Conservation (phyloP, 2,797 vertebrate genomes). For the Anableps anableps region DNA sequence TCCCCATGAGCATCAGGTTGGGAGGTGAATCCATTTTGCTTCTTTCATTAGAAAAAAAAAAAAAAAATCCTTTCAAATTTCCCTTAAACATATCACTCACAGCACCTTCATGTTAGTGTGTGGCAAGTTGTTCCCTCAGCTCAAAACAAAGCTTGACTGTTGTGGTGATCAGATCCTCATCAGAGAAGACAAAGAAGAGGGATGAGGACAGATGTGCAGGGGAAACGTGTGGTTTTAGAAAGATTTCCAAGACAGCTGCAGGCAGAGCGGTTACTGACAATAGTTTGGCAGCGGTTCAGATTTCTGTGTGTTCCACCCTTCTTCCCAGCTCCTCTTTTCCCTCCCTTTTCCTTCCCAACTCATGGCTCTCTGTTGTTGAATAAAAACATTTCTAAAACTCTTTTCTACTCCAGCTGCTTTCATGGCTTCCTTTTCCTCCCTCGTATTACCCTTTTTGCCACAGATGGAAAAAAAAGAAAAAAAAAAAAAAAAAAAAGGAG, state of each 20-base stretch:
- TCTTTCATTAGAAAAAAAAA: constrained; percentile 35
- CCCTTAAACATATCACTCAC: constrained; percentile 20
- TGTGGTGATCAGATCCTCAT: constrained; percentile 64
- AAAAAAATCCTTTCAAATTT: constrained; percentile 31
- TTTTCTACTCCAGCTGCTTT: constrained; percentile 17
- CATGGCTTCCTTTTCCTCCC: constrained; percentile 22
- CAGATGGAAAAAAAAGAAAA: constrained; percentile 45
- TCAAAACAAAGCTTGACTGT: constrained; percentile 51
- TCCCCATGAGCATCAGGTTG: constrained; percentile 56
- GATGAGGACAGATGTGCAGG: constrained; percentile 69
- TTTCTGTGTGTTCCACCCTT: constrained; percentile 53
- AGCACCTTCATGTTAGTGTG: constrained; percentile 51
- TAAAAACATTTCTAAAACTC: constrained; percentile 19
- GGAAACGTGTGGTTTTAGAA: constrained; percentile 53
- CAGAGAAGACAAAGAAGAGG: constrained; percentile 34
- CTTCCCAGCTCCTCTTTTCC: constrained; percentile 33
- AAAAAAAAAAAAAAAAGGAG: constrained; percentile 17
- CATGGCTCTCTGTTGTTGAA: constrained; percentile 11
- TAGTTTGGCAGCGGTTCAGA: constrained; percentile 68
- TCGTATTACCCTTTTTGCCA: constrained; percentile 27
- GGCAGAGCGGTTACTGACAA: constrained; percentile 67
- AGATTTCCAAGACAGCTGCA: constrained; percentile 72
- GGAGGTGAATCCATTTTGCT: constrained; percentile 39
- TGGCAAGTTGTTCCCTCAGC: constrained; percentile 47
- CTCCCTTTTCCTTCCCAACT: constrained; percentile 16